Evolutionary conservation across 2,113 vertebrate genomes (phyloP).

Genomic region (Lophura nycthemera): DNA sequence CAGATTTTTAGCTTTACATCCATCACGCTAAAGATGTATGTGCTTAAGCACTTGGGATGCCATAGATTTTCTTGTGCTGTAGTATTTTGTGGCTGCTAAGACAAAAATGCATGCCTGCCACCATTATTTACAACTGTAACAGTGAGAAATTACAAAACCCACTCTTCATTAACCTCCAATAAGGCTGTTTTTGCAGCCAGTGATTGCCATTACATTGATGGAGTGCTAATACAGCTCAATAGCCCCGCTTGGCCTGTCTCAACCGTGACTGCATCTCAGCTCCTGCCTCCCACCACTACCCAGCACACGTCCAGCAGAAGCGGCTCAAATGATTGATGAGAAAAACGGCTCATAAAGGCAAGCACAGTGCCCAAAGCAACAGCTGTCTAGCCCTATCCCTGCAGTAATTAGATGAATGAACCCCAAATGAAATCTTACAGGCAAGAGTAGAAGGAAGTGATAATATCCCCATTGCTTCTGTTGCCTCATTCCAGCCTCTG

Average conservation of each 20-base stretch:
- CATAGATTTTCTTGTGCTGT: not conserved
- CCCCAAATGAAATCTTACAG: constrained; percentile 17
- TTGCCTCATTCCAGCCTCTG: not conserved
- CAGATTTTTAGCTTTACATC: not conserved
- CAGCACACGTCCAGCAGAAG: constrained; percentile 19
- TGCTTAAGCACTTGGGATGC: not conserved
- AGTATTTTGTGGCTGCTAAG: not conserved
- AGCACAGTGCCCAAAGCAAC: constrained; percentile 55
- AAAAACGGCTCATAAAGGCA: constrained; percentile 49
- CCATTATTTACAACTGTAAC: not conserved
- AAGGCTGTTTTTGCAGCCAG: constrained; percentile 40
- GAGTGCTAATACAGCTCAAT: constrained; percentile 46
- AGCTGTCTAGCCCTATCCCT: constrained; percentile 28
- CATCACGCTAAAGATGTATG: not conserved
- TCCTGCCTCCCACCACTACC: constrained; percentile 17
- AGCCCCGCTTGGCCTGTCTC: not conserved
- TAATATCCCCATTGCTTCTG: not conserved
- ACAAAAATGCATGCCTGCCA: constrained; percentile 24
- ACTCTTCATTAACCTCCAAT: constrained; percentile 67
- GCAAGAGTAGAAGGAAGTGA: not conserved
- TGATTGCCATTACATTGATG: constrained; percentile 37
- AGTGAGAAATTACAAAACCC: constrained; percentile 41
- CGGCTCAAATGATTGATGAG: constrained; percentile 67
- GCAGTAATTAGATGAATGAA: constrained; percentile 62
- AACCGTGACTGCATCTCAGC: not conserved